Conservation (phyloP, 2,113 vertebrate species). For the Elephantulus edwardii region DNA sequence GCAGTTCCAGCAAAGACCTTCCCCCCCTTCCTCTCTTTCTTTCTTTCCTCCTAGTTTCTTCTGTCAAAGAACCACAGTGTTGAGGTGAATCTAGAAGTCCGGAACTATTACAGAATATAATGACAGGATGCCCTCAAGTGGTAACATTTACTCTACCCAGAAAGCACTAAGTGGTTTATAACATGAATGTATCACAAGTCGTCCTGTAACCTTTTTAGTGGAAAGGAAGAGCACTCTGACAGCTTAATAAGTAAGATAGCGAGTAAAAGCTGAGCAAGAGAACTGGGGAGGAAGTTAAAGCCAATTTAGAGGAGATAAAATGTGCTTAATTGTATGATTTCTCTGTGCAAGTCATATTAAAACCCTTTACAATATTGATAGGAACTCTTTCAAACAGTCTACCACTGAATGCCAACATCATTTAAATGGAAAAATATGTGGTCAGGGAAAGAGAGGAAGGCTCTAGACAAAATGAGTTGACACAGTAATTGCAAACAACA, state of each 20-base stretch:
- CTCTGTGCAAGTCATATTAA: background rate
- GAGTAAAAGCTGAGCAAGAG: background rate
- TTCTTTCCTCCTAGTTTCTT: background rate
- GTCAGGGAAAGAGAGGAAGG: too few relatives aligned
- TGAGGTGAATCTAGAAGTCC: slow-evolving; percentile 55
- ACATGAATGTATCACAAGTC: background rate
- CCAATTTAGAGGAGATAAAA: slow-evolving; percentile 7
- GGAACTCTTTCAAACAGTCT: background rate
- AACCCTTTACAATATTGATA: slow-evolving; percentile 5
- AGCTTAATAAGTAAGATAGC: background rate
- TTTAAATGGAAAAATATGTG: too few relatives aligned
- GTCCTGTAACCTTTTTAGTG: background rate
- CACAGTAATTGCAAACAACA: too few relatives aligned
- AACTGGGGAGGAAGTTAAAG: background rate
- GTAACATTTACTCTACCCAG: slow-evolving; percentile 82
- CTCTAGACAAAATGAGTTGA: too few relatives aligned
- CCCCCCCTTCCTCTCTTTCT: slow-evolving; percentile 33
- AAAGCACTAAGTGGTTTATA: slow-evolving; percentile 59
- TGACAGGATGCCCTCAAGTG: slow-evolving; percentile 88
- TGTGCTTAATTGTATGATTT: background rate
- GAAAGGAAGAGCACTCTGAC: too few relatives aligned
- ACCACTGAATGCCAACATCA: background rate
- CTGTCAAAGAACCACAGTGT: slow-evolving; percentile 53
- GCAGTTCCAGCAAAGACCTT: slow-evolving; percentile 62
- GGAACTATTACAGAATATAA: slow-evolving; percentile 76